Evolutionary conservation across 2,113 vertebrate genomes (phyloP).

Genomic region (Pelusios castaneus): DNA sequence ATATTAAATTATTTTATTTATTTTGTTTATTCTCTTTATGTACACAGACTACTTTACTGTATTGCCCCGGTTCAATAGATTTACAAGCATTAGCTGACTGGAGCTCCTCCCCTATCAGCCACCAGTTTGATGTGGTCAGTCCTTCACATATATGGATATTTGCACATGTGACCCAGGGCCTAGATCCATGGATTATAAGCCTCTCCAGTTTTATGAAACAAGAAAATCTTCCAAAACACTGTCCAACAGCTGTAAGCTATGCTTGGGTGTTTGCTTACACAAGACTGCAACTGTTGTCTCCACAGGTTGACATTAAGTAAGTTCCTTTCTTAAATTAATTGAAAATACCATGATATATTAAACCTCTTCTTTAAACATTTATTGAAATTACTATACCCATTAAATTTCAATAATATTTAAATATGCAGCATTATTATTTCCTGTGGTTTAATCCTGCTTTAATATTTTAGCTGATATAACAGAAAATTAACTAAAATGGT

Average conservation of each 20-base stretch:
- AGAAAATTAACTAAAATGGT: background rate
- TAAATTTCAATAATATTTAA: background rate
- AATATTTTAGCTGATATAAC: background rate
- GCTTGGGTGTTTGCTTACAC: constrained; percentile 98
- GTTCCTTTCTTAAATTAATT: constrained; percentile 54
- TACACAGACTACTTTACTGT: constrained; percentile 90
- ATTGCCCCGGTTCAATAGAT: constrained; percentile 95
- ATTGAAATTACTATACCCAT: background rate
- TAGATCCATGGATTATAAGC: constrained; percentile 99
- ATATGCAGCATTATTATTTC: background rate
- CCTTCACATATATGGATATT: constrained; percentile 99
- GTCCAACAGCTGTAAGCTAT: constrained; percentile 93
- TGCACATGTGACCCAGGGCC: constrained; percentile 97
- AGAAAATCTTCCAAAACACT: constrained; percentile 96
- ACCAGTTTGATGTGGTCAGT: constrained; percentile 98
- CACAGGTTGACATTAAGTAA: constrained; percentile 98
- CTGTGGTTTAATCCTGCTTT: background rate
- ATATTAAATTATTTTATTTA: no score
- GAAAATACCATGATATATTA: background rate
- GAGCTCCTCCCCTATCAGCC: constrained; percentile 98
- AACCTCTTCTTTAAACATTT: background rate
- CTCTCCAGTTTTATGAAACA: constrained; percentile 98
- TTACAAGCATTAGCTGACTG: constrained; percentile 95
- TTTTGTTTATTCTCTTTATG: constrained; percentile 21
- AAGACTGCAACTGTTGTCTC: constrained; percentile 93